These are phyloP conservation scores for Chaetorhynchus papuensis DNA, from an alignment of 2,113 vertebrate species.

Conservation along the genomic window DNA sequence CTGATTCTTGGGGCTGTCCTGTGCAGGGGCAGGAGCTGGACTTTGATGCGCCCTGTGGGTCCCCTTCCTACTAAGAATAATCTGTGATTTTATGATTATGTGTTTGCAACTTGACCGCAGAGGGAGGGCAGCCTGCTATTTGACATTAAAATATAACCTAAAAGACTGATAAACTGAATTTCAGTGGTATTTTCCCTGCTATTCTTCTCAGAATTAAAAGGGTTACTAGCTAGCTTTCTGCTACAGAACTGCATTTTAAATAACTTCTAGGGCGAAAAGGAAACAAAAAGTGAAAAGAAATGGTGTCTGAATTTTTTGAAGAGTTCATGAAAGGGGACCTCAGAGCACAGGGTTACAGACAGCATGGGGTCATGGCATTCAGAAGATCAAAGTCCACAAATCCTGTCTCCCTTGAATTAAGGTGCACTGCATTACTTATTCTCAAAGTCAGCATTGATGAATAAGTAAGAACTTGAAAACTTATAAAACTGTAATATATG, in stretches of 20 bases:
- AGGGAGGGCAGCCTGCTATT: constrained; percentile 47
- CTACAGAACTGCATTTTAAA: not conserved
- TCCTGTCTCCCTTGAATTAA: not conserved
- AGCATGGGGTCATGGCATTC: not conserved
- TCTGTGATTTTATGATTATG: not conserved
- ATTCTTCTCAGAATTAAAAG: not conserved
- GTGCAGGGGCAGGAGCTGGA: not conserved
- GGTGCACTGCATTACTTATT: not conserved
- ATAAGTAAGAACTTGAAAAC: not conserved
- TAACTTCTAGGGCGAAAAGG: not conserved
- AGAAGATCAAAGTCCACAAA: not conserved
- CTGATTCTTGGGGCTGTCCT: not conserved
- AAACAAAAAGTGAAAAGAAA: not conserved
- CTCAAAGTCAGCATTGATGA: not conserved
- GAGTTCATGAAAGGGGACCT: not conserved
- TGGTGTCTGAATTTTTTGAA: not conserved
- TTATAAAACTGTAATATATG: not conserved
- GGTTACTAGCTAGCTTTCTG: not conserved
- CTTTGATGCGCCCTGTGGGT: not conserved
- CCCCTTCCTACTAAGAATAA: not conserved
- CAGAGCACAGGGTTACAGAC: not conserved
- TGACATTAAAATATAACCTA: constrained; percentile 68
- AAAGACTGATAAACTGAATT: constrained; percentile 48
- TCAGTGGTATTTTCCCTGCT: not conserved
- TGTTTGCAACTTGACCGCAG: constrained; percentile 66